phyloP scores from a whole-genome alignment of 2,888 invertebrate species.

The Cremastobaeus sp. region DNA sequence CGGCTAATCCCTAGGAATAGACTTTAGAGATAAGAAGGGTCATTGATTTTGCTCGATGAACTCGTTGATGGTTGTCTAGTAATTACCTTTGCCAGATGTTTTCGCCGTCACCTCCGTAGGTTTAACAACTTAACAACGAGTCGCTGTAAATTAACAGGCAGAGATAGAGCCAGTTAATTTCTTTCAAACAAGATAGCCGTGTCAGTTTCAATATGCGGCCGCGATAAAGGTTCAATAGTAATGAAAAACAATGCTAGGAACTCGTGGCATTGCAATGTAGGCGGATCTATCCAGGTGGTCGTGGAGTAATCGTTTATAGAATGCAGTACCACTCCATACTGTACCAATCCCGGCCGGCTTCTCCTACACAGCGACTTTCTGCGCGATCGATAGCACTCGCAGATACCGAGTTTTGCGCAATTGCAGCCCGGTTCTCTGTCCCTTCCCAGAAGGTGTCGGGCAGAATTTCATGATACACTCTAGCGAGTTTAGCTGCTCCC shows the following conservation, averaged over 20 bases:
- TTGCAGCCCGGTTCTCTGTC: not conserved
- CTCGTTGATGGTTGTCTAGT: too few relatives aligned
- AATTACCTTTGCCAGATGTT: not conserved
- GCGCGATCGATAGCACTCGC: slow-evolving; percentile 41
- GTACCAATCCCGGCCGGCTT: slow-evolving; percentile 38
- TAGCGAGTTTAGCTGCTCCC: not conserved
- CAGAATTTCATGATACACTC: not conserved
- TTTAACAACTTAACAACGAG: not conserved
- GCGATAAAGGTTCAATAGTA: slow-evolving; percentile 53
- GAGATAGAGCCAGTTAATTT: slow-evolving; percentile 43
- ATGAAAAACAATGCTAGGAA: slow-evolving; percentile 53
- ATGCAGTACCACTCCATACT: slow-evolving; percentile 24
- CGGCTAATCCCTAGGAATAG: too few relatives aligned
- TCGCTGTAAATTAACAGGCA: slow-evolving; percentile 24
- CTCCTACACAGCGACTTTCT: slow-evolving; percentile 47
- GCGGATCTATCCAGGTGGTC: slow-evolving; percentile 56
- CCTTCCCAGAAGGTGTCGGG: not conserved
- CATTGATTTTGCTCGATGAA: not conserved
- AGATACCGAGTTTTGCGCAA: slow-evolving; percentile 24
- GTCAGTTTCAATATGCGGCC: slow-evolving; percentile 38
- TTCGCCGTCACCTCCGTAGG: not conserved
- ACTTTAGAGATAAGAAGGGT: not conserved
- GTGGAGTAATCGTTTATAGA: slow-evolving; percentile 46
- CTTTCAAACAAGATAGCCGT: slow-evolving; percentile 46
- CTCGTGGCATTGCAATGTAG: slow-evolving; percentile 38